phyloP scores from a whole-genome alignment of 2,797 vertebrate species.

The Presbytis comata region DNA sequence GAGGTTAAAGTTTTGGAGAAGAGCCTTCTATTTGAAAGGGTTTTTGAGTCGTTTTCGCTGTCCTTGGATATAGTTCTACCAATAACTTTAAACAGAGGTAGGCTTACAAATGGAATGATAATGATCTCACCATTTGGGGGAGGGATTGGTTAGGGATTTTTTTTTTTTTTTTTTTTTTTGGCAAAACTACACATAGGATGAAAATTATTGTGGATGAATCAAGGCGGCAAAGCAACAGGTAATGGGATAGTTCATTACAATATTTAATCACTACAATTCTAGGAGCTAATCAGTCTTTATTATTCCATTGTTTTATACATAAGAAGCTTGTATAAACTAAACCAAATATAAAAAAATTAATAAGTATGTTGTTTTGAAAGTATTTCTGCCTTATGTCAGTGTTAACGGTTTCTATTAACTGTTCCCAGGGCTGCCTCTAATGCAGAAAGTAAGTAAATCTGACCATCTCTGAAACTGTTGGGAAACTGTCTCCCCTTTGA shows the following conservation, averaged over 20 bases:
- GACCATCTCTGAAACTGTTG: background rate
- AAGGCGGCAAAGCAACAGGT: background rate
- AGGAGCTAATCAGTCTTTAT: background rate
- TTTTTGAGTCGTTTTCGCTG: slow-evolving; percentile 50
- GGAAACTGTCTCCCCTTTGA: background rate
- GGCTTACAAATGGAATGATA: slow-evolving; percentile 56
- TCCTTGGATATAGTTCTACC: slow-evolving; percentile 29
- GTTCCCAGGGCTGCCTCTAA: background rate
- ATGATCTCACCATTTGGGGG: slow-evolving; percentile 49
- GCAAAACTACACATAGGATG: slow-evolving; percentile 41
- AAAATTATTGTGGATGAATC: background rate
- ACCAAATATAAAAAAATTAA: slow-evolving; percentile 11
- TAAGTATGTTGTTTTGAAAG: background rate
- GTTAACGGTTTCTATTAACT: background rate
- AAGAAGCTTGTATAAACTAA: slow-evolving; percentile 30
- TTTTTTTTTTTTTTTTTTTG: slow-evolving; percentile 32
- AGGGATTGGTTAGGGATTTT: background rate
- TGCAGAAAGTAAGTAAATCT: background rate
- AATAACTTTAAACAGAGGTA: slow-evolving; percentile 29
- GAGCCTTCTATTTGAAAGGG: slow-evolving; percentile 36
- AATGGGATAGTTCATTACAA: slow-evolving; percentile 5
- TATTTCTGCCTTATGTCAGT: background rate
- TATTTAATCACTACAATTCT: slow-evolving; percentile 13
- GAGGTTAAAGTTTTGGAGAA: slow-evolving; percentile 59
- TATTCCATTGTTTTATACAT: background rate